Base-by-base conservation (phyloP, 2,797 vertebrate genomes). In the Brachyalestes nurse region DNA sequence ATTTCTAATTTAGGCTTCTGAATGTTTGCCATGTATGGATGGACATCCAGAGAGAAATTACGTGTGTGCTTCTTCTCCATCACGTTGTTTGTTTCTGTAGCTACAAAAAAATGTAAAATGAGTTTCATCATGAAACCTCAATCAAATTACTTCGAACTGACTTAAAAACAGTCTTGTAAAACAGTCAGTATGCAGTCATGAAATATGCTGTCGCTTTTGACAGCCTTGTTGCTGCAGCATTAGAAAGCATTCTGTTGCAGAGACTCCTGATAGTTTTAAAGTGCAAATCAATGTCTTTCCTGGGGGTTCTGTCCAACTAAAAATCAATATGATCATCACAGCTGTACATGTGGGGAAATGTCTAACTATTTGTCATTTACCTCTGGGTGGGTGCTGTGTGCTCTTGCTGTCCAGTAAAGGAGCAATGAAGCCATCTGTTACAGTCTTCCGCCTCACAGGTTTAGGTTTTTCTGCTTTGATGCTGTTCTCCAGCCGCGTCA, bases 31-130 rank as follows among this genome's bases (percentile, higher is more conserved):
- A 99, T 95, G 88, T 98, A 99, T 0, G 98, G 97, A 88, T 99
- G 98, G 79, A 99, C 97, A 69, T 99, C 98, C 93, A 99, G 93
- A 28, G 97, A 98, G 88, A 99, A 97, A 92, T 99, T 98, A 2
- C 97, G 95, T 0, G 94, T 88, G 34, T 97, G 96, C 89, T 99
- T 99, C 91, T 97, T 99, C 81, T 98, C 97, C 76, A 94, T 90
- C 38, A 75, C 89, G 57, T 76, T 84, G 65, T 88, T 85, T 21
- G 92, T 38, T 83, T 95, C 93, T 92, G 67, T 10, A 66, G 81
- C 58, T 86, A 45, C 53, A 0, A 72, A 67, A 47, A 74, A 70
- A 77, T 5, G 55, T 51, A 1, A 55, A 57, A 28, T 45, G 4
- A 9, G 16, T 66, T 25, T 4, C 14, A 19, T 42, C 19, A 62